Conservation (phyloP, 2,797 vertebrate genomes). For the Neolamprologus multifasciatus region DNA sequence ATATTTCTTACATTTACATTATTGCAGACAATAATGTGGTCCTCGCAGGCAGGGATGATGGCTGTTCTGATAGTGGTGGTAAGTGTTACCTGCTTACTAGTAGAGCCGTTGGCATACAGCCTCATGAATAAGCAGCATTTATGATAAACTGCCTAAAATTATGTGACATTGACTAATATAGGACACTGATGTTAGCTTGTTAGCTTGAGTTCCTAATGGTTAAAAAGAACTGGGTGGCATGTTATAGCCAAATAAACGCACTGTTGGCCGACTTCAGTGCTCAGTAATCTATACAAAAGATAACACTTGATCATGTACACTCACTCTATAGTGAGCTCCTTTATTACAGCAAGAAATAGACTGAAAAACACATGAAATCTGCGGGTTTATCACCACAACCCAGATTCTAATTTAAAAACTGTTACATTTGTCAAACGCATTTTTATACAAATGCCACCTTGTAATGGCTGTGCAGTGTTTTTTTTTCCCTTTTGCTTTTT, state of each 20-base stretch:
- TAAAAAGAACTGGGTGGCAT: background rate
- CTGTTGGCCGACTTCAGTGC: background rate
- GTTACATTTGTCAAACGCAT: background rate
- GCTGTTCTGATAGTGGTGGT: background rate
- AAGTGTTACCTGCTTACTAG: background rate
- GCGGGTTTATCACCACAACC: background rate
- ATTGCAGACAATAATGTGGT: rapidly evolving
- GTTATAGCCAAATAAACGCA: background rate
- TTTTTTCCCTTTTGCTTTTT: too few species aligned
- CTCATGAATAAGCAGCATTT: background rate
- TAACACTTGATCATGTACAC: background rate
- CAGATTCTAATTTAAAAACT: background rate
- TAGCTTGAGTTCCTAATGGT: background rate
- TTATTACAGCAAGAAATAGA: background rate
- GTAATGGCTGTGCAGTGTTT: too few species aligned
- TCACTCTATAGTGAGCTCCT: background rate
- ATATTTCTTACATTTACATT: background rate
- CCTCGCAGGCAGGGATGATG: rapidly evolving
- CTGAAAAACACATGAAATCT: background rate
- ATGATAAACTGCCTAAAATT: background rate
- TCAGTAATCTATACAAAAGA: background rate
- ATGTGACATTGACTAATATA: background rate
- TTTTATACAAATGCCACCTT: too few species aligned
- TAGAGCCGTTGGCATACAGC: rapidly evolving
- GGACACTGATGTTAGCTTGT: background rate